Evolutionary conservation across 2,888 invertebrate genomes (phyloP).

Genomic region (Volucella zonaria): DNA sequence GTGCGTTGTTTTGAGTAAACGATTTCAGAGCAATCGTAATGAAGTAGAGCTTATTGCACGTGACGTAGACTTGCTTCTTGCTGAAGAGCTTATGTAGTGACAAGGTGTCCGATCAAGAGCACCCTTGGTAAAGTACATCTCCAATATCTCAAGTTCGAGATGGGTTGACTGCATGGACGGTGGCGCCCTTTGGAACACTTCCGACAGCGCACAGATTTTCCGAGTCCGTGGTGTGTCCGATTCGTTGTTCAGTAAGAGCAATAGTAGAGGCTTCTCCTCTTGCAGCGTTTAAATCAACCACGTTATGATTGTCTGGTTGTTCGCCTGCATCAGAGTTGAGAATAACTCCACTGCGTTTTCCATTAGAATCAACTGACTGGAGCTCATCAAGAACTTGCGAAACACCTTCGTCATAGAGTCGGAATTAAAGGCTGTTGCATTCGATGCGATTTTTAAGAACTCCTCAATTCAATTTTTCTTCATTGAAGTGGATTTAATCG

Average conservation of each 20-base stretch:
- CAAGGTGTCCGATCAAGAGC: constrained; percentile 79
- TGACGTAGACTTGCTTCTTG: constrained; percentile 70
- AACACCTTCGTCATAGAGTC: too few species aligned
- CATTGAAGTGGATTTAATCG: too few species aligned
- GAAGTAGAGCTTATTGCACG: constrained; percentile 78
- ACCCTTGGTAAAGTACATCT: constrained; percentile 77
- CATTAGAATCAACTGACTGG: too few species aligned
- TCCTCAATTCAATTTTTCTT: too few species aligned
- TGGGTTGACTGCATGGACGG: constrained; percentile 17
- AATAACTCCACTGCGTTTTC: too few species aligned
- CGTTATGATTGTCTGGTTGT: constrained; percentile 70
- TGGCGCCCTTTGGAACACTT: constrained; percentile 69
- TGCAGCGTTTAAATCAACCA: constrained; percentile 76
- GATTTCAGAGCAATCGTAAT: constrained; percentile 79
- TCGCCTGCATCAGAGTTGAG: too few species aligned
- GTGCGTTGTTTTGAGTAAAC: constrained; percentile 80
- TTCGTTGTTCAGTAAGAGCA: constrained; percentile 60
- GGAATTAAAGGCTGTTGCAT: too few species aligned
- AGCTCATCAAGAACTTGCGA: too few species aligned
- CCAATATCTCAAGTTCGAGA: constrained; percentile 76
- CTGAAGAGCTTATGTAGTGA: constrained; percentile 68
- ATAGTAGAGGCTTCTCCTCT: constrained; percentile 77
- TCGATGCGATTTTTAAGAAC: too few species aligned
- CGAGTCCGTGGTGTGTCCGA: constrained; percentile 64
- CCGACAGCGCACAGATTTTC: constrained; percentile 74